Conservation (phyloP, 2,888 invertebrate species). For the Phengaris arion region DNA sequence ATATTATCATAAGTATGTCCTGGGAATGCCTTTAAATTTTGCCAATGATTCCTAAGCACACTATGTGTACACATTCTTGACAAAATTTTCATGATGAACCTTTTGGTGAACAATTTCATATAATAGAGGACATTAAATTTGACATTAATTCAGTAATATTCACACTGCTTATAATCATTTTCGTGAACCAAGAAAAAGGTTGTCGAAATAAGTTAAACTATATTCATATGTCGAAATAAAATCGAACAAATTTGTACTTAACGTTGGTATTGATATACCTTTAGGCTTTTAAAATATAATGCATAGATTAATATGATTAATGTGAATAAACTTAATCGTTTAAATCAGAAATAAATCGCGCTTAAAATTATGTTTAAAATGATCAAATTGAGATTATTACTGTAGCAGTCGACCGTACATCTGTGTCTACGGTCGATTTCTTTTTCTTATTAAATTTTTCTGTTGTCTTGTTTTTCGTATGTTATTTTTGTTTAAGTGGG, state of each 20-base stretch:
- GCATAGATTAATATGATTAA: constrained; percentile 73
- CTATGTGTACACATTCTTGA: too few species aligned
- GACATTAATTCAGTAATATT: constrained; percentile 35
- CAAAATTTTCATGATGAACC: not conserved
- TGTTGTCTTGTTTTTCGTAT: constrained; percentile 43
- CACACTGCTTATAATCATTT: constrained; percentile 37
- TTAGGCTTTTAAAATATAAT: constrained; percentile 77
- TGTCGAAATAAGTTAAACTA: constrained; percentile 66
- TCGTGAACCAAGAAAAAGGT: constrained; percentile 64
- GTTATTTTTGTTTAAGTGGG: constrained; percentile 52
- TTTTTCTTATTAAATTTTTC: constrained; percentile 40
- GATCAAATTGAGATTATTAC: constrained; percentile 34
- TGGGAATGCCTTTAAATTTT: too few species aligned
- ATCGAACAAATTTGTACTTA: constrained; percentile 78
- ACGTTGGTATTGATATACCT: constrained; percentile 65
- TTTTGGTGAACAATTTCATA: not conserved
- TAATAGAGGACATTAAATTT: constrained; percentile 28
- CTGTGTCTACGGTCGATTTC: constrained; percentile 72
- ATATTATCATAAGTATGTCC: too few species aligned
- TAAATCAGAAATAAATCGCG: constrained; percentile 68
- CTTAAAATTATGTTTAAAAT: constrained; percentile 54
- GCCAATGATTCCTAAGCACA: too few species aligned
- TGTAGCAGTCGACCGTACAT: constrained; percentile 35
- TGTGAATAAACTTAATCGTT: constrained; percentile 65
- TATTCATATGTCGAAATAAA: constrained; percentile 68